Conservation (phyloP, 2,888 invertebrate species). For the Diogma glabrata region DNA sequence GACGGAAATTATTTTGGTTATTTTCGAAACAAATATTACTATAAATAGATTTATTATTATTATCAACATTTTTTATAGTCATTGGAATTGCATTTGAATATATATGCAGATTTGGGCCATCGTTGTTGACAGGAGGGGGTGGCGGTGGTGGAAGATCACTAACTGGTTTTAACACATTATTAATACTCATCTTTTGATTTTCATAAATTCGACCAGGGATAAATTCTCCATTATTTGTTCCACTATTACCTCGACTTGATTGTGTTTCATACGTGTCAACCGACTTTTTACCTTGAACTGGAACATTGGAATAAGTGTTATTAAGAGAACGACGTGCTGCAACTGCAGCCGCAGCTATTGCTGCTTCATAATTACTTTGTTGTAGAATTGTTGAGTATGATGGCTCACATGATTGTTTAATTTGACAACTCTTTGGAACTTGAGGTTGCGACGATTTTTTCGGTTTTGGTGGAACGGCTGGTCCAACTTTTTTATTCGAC, state of each 20-base stretch:
- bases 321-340: slow-evolving; percentile 12
- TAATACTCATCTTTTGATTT: slow-evolving; percentile 11
- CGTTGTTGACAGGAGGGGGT: background rate
- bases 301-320: slow-evolving; percentile 5
- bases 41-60: slow-evolving; percentile 4
- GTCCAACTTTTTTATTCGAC: slow-evolving; percentile 50
- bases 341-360: slow-evolving; percentile 17
- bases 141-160: slow-evolving; percentile 1
- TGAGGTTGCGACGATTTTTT: slow-evolving; percentile 41
- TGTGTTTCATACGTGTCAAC: too few relatives aligned
- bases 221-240: slow-evolving; percentile 4
- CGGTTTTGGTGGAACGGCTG: slow-evolving; percentile 71
- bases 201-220: slow-evolving; percentile 11
- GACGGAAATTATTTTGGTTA: slow-evolving; percentile 1
- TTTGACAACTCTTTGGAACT: slow-evolving; percentile 63
- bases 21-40: slow-evolving; percentile 8
- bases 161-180: background rate
- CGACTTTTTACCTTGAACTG: background rate
- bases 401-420: slow-evolving; percentile 58
- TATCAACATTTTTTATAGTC: background rate
- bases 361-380: slow-evolving; percentile 20
- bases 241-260: background rate
- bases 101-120: slow-evolving; percentile 6
- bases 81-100: slow-evolving; percentile 6
- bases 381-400: slow-evolving; percentile 61